These are phyloP conservation scores for Micronycteris hirsuta DNA, from an alignment of 2,113 vertebrate genomes.

Conservation along the genomic window DNA sequence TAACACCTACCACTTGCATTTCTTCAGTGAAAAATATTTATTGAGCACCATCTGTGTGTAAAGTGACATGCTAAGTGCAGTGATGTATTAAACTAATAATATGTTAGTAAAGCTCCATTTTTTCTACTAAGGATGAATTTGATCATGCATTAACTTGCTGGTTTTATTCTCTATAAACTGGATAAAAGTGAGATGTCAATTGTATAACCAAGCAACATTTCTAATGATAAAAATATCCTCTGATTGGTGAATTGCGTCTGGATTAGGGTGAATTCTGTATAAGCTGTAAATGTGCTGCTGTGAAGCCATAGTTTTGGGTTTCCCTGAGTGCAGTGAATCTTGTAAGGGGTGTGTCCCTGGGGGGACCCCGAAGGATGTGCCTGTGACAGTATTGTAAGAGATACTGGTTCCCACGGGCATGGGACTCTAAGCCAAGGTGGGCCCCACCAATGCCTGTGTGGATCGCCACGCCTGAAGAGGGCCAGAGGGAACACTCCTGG, in stretches of 20 bases:
- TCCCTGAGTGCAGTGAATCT: background rate
- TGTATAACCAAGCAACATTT: background rate
- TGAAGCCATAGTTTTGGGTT: background rate
- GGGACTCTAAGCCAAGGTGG: background rate
- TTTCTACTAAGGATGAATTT: background rate
- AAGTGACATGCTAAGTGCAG: background rate
- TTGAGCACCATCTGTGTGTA: background rate
- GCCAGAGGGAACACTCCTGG: background rate
- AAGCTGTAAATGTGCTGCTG: background rate
- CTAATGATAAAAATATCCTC: background rate
- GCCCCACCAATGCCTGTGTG: background rate
- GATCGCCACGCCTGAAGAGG: background rate
- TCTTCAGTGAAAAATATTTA: background rate
- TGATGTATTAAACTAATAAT: background rate
- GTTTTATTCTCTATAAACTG: background rate
- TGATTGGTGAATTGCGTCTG: background rate
- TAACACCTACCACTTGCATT: background rate
- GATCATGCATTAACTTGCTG: background rate
- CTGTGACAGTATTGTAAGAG: background rate
- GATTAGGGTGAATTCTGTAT: background rate
- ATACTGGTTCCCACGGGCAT: background rate
- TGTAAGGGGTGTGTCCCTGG: background rate
- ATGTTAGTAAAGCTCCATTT: background rate
- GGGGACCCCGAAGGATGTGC: background rate
- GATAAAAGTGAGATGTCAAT: background rate